Base-by-base conservation (phyloP, 2,797 vertebrate species). In the Austrolebias charrua region DNA sequence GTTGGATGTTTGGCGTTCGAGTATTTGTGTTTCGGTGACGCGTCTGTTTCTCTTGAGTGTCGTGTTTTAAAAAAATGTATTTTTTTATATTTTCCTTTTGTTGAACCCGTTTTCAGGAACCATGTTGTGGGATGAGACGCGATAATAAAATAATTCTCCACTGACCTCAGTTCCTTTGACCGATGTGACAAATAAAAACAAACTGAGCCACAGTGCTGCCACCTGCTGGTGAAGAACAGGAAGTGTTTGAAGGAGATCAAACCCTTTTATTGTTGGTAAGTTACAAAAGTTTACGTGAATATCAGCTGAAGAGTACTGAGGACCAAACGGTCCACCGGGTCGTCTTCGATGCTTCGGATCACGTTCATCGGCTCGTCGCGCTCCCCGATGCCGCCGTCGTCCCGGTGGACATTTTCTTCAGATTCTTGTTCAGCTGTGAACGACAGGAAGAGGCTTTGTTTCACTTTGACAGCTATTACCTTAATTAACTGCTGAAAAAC, bases 321-420 rank as follows among this genome's bases (percentile, higher is more conserved):
- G 16, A 40, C n/a, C 24, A 53, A 58, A 56, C 20, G 8, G 56
- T 33, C 31, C 31, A 33, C 31, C 35, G 65, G 7, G 31, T 63
- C 50, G 24, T 57, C 38, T 40, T 29, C 9, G 2, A 60, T 47
- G 50, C 40, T 60, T 38, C 35, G 59, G 63, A 7, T 79, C 56
- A 73, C 44, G 72, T 63, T 73, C 12, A 69, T 74, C 90, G 73
- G 50, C 13, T 19, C 0, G 83, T n/a, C 0, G 81, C 31, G 2
- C 45, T 78, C 1, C 2, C 58, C 3, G 89, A 31, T 4, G 76
- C 12, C 0, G 12, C 8, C 1, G 78, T 63, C 43, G 75, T 65
- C 19, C 45, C 6, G 1, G 43, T 59, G 20, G 87, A 63, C 90
- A 90, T 91, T 79, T 94, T 94, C 87, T 94, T 94, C 84, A 94